Base-by-base conservation (phyloP, 2,888 invertebrate genomes). In the Xanthia togata region DNA sequence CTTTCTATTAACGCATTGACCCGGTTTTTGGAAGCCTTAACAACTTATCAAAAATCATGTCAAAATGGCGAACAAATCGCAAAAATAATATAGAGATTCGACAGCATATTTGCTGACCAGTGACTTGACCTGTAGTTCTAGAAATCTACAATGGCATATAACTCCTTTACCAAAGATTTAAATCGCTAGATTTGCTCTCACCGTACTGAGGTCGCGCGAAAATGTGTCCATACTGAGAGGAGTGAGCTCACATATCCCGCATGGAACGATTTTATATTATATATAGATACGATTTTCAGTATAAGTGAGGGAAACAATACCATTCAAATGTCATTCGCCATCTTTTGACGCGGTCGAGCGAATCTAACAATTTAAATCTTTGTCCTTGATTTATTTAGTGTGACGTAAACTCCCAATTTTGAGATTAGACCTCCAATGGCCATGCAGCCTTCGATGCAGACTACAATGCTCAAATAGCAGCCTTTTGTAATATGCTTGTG, bases 401-500 rank as follows among this genome's bases (percentile, higher is more conserved):
- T 31, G 11, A 50, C n/a, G 0, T 5, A 8, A 41, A 38, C 26
- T 50, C 12, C 4, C 23, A 31, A 59, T 31, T 55, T 81, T 69
- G 62, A 78, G 35, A 79, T 64, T 41, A 59, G 26, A 57, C 35
- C 62, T 47, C 11, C 26, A 12, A 6, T 0, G 35, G 74, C 60
- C 55, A 26, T 12, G 64, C 71, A 71, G 68, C 67, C 14, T 9
- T 64, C 0, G 73, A 60, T 73, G 84, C 47, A 12, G 14, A 69
- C 55, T 73, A 12, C 63, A 82, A 89, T 92, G 94, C 93, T 95
- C 93, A 93, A 94, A 89, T 77, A 41, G 76, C 83, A 89, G 92
- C 93, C 94, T 94, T 94, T 91, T 93, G 91, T 93, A 93, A 89
- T 93, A 94, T 92, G 96, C 96, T 95, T 96, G 96, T 95, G 95